Percentiles rank a stretch among this genome's conserved stretches.
phyloP scores from a whole-genome alignment of 2,113 vertebrate species.

The Anthoscopus minutus region DNA sequence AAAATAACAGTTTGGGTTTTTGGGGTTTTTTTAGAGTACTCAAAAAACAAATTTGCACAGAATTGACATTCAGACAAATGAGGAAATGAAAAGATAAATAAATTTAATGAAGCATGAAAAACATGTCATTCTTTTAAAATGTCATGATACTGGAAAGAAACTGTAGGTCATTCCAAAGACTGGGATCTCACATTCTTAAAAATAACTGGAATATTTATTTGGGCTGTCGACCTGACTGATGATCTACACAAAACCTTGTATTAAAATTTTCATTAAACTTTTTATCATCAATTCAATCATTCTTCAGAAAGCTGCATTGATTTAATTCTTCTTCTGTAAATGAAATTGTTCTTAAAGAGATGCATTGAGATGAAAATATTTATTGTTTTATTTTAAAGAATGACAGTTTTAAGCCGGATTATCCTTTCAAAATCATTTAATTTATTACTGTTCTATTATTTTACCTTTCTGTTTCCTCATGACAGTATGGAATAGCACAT shows the following conservation, averaged over 20 bases:
- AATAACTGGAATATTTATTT: neutral
- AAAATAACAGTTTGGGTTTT: neutral
- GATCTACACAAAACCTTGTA: neutral
- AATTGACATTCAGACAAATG: neutral
- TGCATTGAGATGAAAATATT: neutral
- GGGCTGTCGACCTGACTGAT: neutral
- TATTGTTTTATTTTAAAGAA: neutral
- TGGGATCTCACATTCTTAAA: neutral
- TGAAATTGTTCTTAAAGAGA: neutral
- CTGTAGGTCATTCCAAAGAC: neutral
- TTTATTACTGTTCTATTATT: neutral
- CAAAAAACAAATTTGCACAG: neutral
- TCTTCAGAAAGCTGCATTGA: neutral
- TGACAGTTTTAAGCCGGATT: neutral
- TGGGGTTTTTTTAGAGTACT: neutral
- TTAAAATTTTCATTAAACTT: neutral
- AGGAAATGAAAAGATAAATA: neutral
- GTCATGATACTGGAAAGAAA: neutral
- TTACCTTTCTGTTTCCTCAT: neutral
- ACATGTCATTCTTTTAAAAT: neutral
- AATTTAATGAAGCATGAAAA: neutral
- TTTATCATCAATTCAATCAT: neutral
- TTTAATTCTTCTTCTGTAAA: neutral
- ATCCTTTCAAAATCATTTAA: neutral
- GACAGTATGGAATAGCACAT: neutral